Base-by-base conservation (phyloP, 2,888 invertebrate genomes). In the Hydropsyche betteni region DNA sequence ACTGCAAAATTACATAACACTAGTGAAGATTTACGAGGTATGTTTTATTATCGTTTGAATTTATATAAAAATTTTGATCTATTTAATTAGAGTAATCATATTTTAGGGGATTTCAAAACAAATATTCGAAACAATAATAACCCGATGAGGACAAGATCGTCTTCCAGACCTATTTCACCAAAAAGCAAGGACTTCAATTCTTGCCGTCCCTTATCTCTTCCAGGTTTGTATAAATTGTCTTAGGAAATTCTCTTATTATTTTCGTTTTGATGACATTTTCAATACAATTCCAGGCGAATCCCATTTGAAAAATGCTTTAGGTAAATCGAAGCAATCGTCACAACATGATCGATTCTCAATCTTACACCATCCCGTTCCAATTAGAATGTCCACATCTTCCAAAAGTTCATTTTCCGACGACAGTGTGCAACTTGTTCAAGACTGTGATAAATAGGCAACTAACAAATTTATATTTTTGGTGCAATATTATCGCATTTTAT, bases 251-350 rank as follows among this genome's bases (percentile, higher is more conserved):
- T 24, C 24, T 24, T 24, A 24, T 24, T 24, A 24, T 44, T 44
- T 4, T 44, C 3, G 44, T 44, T 44, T 44, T 44, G 33, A 12
- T 69, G 10, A n/a, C 52, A 0, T 61, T 16, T 61, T 61, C 33
- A 24, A 71, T 58, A 16, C 14, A 44, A 55, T 75, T 69, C 1
- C 83, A 88, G 87, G 87, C 38, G 87, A 88, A 79, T 85, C 85
- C 51, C 87, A 87, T 79, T 84, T 88, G 55, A 84, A 86, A 24
- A 85, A 83, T 44, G 86, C 87, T 0, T 80, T 87, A 2, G 83
- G 82, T 80, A 74, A 75, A 68, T 87, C 86, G 80, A 86, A 86
- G 76, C 83, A 81, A 44, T 76, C 80, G 6, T 81, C 81, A 2
- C 83, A 81, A 36, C 84, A 84, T 52, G 87, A 87, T 74, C 71